Evolutionary conservation across 2,888 invertebrate species (phyloP), one percentile per base, ranked within the genome.

Genomic region (Plebejus anna): DNA sequence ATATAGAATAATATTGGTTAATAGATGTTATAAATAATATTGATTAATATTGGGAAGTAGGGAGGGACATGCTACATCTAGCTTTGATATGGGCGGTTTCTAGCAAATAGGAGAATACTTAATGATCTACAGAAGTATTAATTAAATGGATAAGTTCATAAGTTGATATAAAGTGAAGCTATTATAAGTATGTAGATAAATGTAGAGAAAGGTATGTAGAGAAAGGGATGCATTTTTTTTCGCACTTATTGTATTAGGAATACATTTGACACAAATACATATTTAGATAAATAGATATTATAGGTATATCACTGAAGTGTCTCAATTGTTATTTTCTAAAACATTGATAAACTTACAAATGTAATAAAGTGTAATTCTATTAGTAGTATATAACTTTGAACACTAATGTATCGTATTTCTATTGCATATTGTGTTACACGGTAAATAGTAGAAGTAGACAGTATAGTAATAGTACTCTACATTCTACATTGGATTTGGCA

Each of bases 1-100:
- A 73, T 73, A 55, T 90, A 91, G 88, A 90, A 90, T 89, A 80
- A 81, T 78, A 81, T 47, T 47, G 75, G 78, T 80, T 77, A 76
- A 78, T 59, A 59, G 59, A 22, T 22, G 59, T 59, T 59, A 22
- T n/a, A 59, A 90, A 90, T 89, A 80, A 80, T 78, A 81, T 55
- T 16, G 75, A 78, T 80, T 76, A 77, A 78, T 61, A 66, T 32
- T 32, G 66, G 66, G 32, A 4, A 22, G 32, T 4, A 71, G 11
- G 32, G 11, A 70, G 1, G 32, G 32, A 2, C 72, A 72, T 72
- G 71, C 36, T 73, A 73, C 32, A 32, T 66, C 36, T 66, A 66
- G 32, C 32, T 66, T 32, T 13, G 13, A 61, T 61, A 61, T 59
- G 28, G 61, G 11, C 3, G 22, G 11, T 61, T 7, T 61, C 28